Evolutionary conservation across 2,113 vertebrate genomes (phyloP), one percentile per base, ranked within the genome.

Genomic region (Clarias batrachus): DNA sequence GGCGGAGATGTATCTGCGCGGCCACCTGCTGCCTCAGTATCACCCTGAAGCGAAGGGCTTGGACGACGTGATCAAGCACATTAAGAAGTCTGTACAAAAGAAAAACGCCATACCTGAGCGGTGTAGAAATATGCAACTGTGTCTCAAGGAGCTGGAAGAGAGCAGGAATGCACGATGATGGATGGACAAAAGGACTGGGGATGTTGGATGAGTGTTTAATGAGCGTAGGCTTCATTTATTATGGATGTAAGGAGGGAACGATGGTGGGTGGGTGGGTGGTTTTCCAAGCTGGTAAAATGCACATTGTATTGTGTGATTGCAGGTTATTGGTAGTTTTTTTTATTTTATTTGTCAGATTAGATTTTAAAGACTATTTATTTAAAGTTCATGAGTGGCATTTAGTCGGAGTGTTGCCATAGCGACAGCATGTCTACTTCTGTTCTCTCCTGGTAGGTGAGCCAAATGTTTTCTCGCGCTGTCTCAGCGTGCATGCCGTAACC

Each of bases 121-220:
- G 6, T 25, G 82, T 82, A 83, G 37, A 11, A 94, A 94, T 89
- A 54, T 95, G 21, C 57, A 83, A 6, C 90, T 92, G 83, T 94
- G 95, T 86, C 85, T 94, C 13, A 83, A 88, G 70, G 95, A 95
- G 86, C 81, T 95, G 85, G 90, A 7, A 25, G 92, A 94, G 87
- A 76, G 82, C 25, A 87, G 60, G 86, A 68, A 83, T 0, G 23
- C 17, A 0, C 21, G 13, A 16, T 85, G 87, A 85, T 4, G 12
- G 19, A 27, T 0, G 33, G 0, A 57, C 48, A 48, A 8, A 48
- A 48, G 48, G 48, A 48, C 48, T 48, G 48, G 4, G 1, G 65
- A 68, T 70, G 27, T 30, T 70, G 3, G 11, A n/a, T 65, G 65
- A 27, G 65, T 66, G 11, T n/a, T 60, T 3, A 63, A 63, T 25